These are phyloP conservation scores for Belonocnema kinseyi DNA, from an alignment of 1,140 invertebrate species.

Conservation along the genomic window DNA sequence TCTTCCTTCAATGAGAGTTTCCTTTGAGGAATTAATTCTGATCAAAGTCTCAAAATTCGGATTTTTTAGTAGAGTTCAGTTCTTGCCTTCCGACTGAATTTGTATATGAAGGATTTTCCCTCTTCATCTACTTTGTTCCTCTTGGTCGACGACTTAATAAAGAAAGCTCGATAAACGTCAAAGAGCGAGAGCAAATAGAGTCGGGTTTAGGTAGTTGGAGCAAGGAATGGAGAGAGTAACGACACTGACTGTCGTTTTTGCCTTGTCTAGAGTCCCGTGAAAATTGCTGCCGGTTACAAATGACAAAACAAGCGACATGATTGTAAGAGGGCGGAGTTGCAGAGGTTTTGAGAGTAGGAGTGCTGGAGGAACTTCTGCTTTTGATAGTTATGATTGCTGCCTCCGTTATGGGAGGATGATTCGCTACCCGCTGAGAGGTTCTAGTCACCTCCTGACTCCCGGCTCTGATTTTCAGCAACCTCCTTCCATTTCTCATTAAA, in stretches of 20 bases:
- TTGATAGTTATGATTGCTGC: slow-evolving; percentile 70
- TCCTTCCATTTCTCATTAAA: not conserved
- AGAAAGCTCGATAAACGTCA: slow-evolving; percentile 49
- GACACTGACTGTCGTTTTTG: slow-evolving; percentile 55
- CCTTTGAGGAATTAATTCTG: not conserved
- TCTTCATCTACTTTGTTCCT: slow-evolving; percentile 2
- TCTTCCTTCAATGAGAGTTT: not conserved
- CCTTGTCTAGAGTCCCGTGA: slow-evolving; percentile 47
- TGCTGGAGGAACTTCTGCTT: slow-evolving; percentile 60
- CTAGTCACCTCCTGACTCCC: slow-evolving; percentile 37
- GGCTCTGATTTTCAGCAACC: slow-evolving; percentile 14
- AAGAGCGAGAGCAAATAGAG: slow-evolving; percentile 55
- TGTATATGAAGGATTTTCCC: not conserved
- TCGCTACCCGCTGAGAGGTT: slow-evolving; percentile 56
- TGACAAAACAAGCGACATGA: slow-evolving; percentile 66
- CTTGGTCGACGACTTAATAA: slow-evolving; percentile 47
- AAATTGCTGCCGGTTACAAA: slow-evolving; percentile 65
- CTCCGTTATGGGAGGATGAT: slow-evolving; percentile 49
- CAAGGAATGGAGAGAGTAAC: slow-evolving; percentile 43
- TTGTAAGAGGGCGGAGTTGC: slow-evolving; percentile 57
- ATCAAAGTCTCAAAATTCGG: not conserved
- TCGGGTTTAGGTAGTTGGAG: slow-evolving; percentile 44
- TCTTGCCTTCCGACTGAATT: not conserved
- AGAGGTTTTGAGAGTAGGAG: slow-evolving; percentile 42
- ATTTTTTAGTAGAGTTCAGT: slow-evolving; percentile 2